Evolutionary conservation across 2,113 vertebrate genomes (phyloP), one percentile per base, ranked within the genome.

Genomic region (Arvicanthis niloticus): DNA sequence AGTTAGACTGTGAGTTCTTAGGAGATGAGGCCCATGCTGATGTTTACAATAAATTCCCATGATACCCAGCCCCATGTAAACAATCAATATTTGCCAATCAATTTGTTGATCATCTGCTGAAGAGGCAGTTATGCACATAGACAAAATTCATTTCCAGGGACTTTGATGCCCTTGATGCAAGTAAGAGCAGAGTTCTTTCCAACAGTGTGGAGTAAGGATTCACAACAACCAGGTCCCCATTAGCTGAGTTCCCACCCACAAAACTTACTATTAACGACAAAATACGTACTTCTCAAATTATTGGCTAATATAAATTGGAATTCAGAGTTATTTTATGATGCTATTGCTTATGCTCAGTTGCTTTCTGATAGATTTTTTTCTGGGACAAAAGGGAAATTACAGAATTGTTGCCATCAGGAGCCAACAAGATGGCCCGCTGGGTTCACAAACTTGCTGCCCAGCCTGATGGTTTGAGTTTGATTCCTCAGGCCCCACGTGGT

Each of bases 21-120:
- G 84, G 68, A 96, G 84, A 45, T 53, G 96, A 93, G 24, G 90
- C 40, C 37, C 40, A 53, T 68, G 84, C 90, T 94, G 96, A 60
- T 95, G 95, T 94, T 93, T 92, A 93, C 4, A 95, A 68, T 86
- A 96, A 94, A 72, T 80, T 60, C 31, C 34, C 88, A 81, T 1
- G 56, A 89, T 91, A 73, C 40, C 65, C 87, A 56, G 60, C 3
- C 72, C 29, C 78, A 34, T 62, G 56, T 87, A 94, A 92, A 93
- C 62, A 91, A 91, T 97, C 95, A 89, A 96, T 95, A 95, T 94
- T 88, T 93, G 56, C 78, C 84, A 24, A 93, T 94, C 95, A 87
- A 95, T 91, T 91, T 70, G 93, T 93, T 89, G 62, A 92, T 95
- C 85, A 85, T 76, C 75, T 76, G 62, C 88, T 97, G 91, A 82